Base-by-base conservation (phyloP, 1,140 invertebrate genomes). In the Prorops nasuta region DNA sequence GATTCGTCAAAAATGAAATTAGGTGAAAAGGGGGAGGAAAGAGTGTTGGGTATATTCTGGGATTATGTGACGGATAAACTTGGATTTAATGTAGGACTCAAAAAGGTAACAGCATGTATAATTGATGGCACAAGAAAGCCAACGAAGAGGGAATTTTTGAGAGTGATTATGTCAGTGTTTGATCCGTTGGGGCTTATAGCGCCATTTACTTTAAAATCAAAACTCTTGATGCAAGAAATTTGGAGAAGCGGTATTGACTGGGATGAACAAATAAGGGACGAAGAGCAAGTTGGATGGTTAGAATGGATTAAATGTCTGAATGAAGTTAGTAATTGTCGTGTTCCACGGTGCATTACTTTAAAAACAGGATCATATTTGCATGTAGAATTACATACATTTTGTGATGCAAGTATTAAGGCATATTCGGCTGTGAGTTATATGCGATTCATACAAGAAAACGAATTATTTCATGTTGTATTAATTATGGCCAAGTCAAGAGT, bases 181-280 rank as follows among this genome's bases (percentile, higher is more conserved):
- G 73, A 78, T 46, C 66, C 70, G 3, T 51, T 71, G 7, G 74
- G 73, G 12, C 67, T 72, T 32, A 20, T 77, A 4, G 43, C 64
- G 2, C 68, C 74, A 6, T 66, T 71, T 28, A 61, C 50, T 8
- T 64, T 76, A 17, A 61, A 58, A 32, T 35, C 51, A 15, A 76
- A 73, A 57, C 72, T 74, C 4, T 36, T 77, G 3, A 37, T 78
- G 1, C 75, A 77, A 60, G 48, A 68, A 4, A 55, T 72, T 12
- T 74, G 71, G 66, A 10, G 9, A 1, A 51, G 44, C 20, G 32
- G 24, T 15, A 49, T 59, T 17, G 34, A 9, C 2, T 44, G 41
- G 41, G 41, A 44, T 31, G 24, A 31, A 6, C 8, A 19, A 10
- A 8, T 44, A 6, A 4, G 24, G 7, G 19, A 47, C 1, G n/a